These are phyloP conservation scores for Drosophila yooni DNA, from an alignment of 2,888 invertebrate genomes.

Conservation along the genomic window DNA sequence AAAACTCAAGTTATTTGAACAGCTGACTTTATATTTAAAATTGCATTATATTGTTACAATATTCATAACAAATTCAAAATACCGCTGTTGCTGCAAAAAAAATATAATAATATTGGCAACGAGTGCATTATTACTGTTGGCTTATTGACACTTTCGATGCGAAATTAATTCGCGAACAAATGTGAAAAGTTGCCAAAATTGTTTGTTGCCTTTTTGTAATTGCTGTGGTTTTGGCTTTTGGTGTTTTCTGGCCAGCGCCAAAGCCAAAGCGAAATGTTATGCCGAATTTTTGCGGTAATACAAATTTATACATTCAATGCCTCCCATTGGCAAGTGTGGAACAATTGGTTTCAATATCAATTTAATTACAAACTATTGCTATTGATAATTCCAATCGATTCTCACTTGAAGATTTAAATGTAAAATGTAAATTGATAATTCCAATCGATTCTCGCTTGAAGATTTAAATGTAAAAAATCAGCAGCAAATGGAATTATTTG, in stretches of 20 bases:
- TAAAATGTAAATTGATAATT: neutral
- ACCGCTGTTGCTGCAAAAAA: neutral
- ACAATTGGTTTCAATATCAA: conserved; percentile 9
- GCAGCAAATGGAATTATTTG: neutral
- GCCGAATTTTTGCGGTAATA: conserved; percentile 38
- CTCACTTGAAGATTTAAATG: neutral
- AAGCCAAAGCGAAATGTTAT: conserved; percentile 33
- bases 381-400: neutral
- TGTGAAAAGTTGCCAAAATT: conserved; percentile 69
- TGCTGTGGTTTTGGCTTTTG: conserved; percentile 52
- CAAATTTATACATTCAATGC: conserved; percentile 3
- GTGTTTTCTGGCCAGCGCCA: conserved; percentile 13
- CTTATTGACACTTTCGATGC: conserved; percentile 65
- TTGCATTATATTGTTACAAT: neutral
- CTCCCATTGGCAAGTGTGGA: conserved; percentile 1
- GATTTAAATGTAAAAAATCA: neutral
- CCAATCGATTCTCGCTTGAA: neutral
- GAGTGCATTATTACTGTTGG: conserved; percentile 63
- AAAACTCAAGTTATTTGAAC: neutral
- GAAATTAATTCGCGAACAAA: conserved; percentile 65
- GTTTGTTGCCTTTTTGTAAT: conserved; percentile 60
- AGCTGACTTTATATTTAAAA: neutral
- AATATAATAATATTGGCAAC: conserved; percentile 20
- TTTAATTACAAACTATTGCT: conserved; percentile 4
- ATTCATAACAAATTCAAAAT: neutral